Percentiles rank a stretch among this genome's conserved stretches.
Conservation (phyloP, 2,888 invertebrate species). For the Chrysodeixis includens region DNA sequence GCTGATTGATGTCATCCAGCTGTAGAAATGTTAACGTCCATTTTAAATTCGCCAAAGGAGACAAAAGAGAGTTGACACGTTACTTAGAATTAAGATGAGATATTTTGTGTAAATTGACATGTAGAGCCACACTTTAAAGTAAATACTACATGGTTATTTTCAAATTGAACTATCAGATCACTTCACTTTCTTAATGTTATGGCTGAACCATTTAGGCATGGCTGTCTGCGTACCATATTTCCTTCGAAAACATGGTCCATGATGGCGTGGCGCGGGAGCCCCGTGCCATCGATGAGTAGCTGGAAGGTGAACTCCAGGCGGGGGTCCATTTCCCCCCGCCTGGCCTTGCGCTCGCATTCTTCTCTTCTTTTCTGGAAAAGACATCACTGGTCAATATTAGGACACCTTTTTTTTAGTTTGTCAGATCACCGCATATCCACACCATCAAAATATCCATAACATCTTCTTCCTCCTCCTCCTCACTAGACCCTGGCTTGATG, state of each 20-base stretch:
- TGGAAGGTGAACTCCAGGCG: slow-evolving; percentile 97
- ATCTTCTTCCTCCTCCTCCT: slow-evolving; percentile 90
- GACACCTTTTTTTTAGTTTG: not conserved
- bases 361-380: slow-evolving; percentile 91
- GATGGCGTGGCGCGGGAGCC: slow-evolving; percentile 94
- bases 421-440: slow-evolving; percentile 38
- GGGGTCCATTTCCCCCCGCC: slow-evolving; percentile 97
- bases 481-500: slow-evolving; percentile 87
- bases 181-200: too few species aligned
- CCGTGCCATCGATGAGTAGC: slow-evolving; percentile 95
- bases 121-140: too few species aligned
- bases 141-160: too few species aligned
- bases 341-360: slow-evolving; percentile 97
- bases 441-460: slow-evolving; percentile 86
- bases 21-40: slow-evolving; percentile 67
- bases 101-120: too few species aligned
- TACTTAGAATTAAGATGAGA: too few species aligned
- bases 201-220: not conserved
- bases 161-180: too few species aligned
- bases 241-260: slow-evolving; percentile 97
- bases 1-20: slow-evolving; percentile 96
- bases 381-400: slow-evolving; percentile 14
- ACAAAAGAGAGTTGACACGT: not conserved
- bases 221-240: slow-evolving; percentile 91
- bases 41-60: not conserved